phyloP scores from a whole-genome alignment of 2,888 invertebrate species.

The Isoperla grammatica region DNA sequence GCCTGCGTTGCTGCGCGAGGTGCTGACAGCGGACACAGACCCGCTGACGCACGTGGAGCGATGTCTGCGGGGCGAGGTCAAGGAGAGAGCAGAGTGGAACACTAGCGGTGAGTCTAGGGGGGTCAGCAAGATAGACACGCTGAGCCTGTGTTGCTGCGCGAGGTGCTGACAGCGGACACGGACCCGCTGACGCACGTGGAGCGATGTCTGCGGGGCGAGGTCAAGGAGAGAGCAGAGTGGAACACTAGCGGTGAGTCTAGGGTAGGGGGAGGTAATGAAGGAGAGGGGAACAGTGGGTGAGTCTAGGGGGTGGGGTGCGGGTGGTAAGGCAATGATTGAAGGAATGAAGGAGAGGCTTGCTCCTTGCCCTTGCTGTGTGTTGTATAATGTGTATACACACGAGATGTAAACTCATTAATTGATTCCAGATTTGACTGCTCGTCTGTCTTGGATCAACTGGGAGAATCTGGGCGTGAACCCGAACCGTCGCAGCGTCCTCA shows the following conservation, averaged over 20 bases:
- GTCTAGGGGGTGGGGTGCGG: too few species aligned
- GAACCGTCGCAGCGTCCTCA: constrained; percentile 74
- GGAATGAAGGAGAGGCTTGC: too few species aligned
- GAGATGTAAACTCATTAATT: too few species aligned
- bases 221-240: constrained; percentile 88
- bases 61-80: constrained; percentile 83
- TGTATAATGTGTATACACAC: too few species aligned
- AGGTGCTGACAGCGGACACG: constrained; percentile 80
- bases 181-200: constrained; percentile 93
- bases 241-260: constrained; percentile 91
- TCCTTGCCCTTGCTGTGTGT: too few species aligned
- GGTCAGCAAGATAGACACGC: constrained; percentile 96
- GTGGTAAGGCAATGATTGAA: too few species aligned
- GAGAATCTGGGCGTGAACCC: constrained; percentile 94
- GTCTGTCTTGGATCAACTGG: constrained; percentile 99
- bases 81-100: constrained; percentile 89
- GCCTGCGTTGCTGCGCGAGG: constrained; percentile 87
- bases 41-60: constrained; percentile 91
- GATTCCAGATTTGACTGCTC: constrained; percentile 83
- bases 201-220: constrained; percentile 82
- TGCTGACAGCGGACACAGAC: constrained; percentile 81
- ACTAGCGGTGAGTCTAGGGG: constrained; percentile 93
- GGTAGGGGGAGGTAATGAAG: too few species aligned
- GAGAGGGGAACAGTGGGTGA: too few species aligned
- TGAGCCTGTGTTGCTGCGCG: constrained; percentile 86